Evolutionary conservation across 2,113 vertebrate species (phyloP).

Genomic region (Malurus melanocephalus): DNA sequence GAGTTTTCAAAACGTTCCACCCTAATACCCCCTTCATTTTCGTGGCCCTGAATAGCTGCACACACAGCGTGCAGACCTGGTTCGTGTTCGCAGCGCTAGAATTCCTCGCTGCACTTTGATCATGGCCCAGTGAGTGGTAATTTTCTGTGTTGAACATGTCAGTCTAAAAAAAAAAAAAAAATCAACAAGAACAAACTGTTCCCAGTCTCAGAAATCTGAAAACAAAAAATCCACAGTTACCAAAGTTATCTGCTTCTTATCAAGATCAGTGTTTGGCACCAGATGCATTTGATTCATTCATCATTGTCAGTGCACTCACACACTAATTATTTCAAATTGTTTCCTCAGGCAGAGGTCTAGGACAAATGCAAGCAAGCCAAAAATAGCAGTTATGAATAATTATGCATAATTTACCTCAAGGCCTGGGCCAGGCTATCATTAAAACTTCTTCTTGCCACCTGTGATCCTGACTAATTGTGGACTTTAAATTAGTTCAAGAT

Average conservation of each 20-base stretch:
- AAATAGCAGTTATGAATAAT: constrained; percentile 95
- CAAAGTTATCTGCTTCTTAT: constrained; percentile 80
- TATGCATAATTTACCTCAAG: constrained; percentile 95
- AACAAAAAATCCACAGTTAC: constrained; percentile 64
- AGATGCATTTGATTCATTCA: constrained; percentile 81
- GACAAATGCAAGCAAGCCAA: constrained; percentile 87
- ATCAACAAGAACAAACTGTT: not conserved
- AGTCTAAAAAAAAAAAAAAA: not conserved
- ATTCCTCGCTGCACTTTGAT: constrained; percentile 14
- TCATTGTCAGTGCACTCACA: constrained; percentile 82
- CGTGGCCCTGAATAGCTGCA: not conserved
- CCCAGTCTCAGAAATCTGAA: constrained; percentile 36
- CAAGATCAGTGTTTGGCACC: constrained; percentile 70
- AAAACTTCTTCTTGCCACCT: constrained; percentile 76
- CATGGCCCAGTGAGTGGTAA: not conserved
- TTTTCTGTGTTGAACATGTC: constrained; percentile 34
- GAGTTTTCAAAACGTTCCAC: not conserved
- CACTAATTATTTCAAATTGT: constrained; percentile 94
- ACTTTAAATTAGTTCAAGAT: constrained; percentile 74
- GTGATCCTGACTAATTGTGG: constrained; percentile 68
- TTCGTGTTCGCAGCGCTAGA: not conserved
- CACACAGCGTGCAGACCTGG: not conserved
- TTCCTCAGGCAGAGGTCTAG: constrained; percentile 88
- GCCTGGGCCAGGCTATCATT: constrained; percentile 78
- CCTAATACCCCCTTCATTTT: not conserved